phyloP scores from a whole-genome alignment of 2,113 vertebrate species.

The Ellobius talpinus region DNA sequence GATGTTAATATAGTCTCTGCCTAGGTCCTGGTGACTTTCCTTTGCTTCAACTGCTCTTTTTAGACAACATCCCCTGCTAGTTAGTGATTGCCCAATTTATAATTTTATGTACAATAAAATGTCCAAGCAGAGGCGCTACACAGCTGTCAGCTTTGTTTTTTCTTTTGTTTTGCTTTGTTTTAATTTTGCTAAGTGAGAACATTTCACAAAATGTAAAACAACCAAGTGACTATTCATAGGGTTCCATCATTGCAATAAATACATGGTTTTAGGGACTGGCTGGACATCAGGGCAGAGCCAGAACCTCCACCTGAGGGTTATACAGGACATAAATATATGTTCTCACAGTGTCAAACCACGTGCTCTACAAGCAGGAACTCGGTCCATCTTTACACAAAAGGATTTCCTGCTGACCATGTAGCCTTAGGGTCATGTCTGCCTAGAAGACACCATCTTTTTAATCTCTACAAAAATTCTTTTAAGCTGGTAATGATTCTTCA shows the following conservation, averaged over 20 bases:
- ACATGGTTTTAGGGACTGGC: not conserved
- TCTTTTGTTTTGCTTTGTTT: slow-evolving; percentile 59
- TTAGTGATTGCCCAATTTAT: not conserved
- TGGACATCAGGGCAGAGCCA: too few species aligned
- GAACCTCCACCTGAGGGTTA: not conserved
- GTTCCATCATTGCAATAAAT: not conserved
- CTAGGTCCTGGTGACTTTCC: slow-evolving; percentile 54
- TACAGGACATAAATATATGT: not conserved
- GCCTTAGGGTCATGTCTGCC: not conserved
- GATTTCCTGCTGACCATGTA: not conserved
- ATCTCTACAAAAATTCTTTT: not conserved
- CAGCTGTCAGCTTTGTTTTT: slow-evolving; percentile 18
- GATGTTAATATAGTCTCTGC: slow-evolving; percentile 69
- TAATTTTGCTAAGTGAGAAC: slow-evolving; percentile 45
- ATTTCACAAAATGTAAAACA: slow-evolving; percentile 17
- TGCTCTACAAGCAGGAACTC: not conserved
- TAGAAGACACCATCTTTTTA: not conserved
- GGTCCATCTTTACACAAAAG: not conserved
- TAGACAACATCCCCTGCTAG: not conserved
- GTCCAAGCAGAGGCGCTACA: not conserved
- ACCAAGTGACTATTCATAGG: not conserved
- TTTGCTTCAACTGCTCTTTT: slow-evolving; percentile 38
- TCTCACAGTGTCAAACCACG: not conserved
- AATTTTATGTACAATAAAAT: not conserved
- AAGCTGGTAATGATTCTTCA: not conserved